These are phyloP conservation scores for Cheilosia vulpina DNA, from an alignment of 2,888 invertebrate genomes.

Conservation along the genomic window DNA sequence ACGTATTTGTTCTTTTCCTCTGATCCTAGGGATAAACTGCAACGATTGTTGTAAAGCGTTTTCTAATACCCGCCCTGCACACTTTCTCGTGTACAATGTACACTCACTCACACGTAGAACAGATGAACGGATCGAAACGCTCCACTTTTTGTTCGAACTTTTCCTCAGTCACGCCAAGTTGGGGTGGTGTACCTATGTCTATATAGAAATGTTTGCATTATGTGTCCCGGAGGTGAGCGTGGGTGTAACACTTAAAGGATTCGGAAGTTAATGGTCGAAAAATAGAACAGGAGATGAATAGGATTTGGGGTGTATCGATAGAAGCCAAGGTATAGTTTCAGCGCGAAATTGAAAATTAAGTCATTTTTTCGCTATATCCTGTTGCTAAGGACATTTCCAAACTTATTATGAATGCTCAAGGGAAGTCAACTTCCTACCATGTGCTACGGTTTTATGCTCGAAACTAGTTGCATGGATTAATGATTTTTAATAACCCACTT, in stretches of 20 bases:
- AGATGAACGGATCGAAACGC: neutral
- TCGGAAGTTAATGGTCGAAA: conserved; percentile 46
- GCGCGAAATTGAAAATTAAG: conserved; percentile 34
- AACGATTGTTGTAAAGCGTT: conserved; percentile 66
- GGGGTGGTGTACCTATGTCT: neutral
- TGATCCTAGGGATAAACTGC: conserved; percentile 60
- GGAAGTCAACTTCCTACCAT: no score
- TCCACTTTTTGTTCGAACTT: neutral
- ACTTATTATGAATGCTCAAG: no score
- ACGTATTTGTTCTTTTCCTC: conserved; percentile 58
- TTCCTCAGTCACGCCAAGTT: neutral
- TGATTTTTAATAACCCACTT: neutral
- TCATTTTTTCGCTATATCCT: conserved; percentile 15
- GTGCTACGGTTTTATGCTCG: no score
- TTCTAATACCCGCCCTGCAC: conserved; percentile 52
- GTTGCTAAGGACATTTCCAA: neutral
- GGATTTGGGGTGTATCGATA: conserved; percentile 32
- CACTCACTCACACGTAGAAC: neutral
- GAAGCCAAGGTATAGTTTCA: conserved; percentile 14
- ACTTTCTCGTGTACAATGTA: conserved; percentile 6
- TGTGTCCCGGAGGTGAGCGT: neutral
- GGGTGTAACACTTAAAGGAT: conserved; percentile 41
- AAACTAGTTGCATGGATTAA: neutral
- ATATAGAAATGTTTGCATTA: neutral
- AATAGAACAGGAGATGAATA: conserved; percentile 23